Conservation (phyloP, 2,888 invertebrate genomes). For the Ceraclea dissimilis region DNA sequence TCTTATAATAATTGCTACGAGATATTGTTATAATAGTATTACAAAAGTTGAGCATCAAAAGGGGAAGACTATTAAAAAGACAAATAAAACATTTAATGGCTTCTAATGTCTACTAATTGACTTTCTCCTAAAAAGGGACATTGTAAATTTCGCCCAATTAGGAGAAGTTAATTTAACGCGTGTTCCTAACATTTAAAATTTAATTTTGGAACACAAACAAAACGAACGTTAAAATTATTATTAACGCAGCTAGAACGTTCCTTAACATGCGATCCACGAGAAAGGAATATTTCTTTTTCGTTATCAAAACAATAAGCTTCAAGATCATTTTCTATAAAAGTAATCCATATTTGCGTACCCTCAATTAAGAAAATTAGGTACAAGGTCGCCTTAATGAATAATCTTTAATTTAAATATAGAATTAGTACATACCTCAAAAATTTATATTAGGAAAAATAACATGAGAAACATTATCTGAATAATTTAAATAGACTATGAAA, state of each 20-base stretch:
- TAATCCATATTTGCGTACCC: no score
- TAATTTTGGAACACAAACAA: slow-evolving; percentile 2
- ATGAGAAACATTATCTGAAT: no score
- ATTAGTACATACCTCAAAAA: no score
- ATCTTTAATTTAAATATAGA: no score
- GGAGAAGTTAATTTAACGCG: slow-evolving; percentile 6
- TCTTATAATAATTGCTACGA: no score
- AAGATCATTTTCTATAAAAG: no score
- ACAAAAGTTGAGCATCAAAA: not conserved
- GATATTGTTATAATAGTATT: no score
- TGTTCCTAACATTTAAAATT: slow-evolving; percentile 1
- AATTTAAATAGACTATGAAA: no score
- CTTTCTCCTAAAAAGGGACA: slow-evolving; percentile 1
- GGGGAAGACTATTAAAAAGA: not conserved
- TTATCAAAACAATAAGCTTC: no score
- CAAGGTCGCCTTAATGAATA: no score
- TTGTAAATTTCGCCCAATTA: slow-evolving; percentile 1
- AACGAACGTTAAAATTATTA: not conserved
- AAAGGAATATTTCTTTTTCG: not conserved
- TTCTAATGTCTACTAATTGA: slow-evolving; percentile 1
- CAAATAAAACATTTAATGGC: slow-evolving; percentile 1
- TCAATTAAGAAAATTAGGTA: no score
- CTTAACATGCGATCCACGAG: not conserved
- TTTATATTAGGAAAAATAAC: no score
- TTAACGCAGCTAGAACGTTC: not conserved